phyloP scores from a whole-genome alignment of 2,113 vertebrate species.

The Turnix velox region DNA sequence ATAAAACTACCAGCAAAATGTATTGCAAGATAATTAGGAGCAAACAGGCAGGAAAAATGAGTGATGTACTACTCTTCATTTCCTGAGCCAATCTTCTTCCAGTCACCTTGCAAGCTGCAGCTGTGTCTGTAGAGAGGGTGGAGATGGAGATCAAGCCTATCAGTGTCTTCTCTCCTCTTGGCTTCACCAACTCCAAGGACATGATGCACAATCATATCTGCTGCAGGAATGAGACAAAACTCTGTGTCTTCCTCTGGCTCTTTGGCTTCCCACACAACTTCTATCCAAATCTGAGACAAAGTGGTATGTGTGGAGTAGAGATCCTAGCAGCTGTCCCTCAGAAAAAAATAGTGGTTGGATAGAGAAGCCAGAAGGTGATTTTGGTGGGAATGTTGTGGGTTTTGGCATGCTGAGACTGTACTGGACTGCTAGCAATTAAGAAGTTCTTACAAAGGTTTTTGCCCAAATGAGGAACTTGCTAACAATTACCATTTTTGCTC shows the following conservation, averaged over 20 bases:
- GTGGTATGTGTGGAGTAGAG: background rate
- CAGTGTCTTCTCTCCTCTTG: background rate
- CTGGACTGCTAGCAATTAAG: background rate
- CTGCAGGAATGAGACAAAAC: background rate
- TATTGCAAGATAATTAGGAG: conserved; percentile 39
- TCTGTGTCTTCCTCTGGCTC: background rate
- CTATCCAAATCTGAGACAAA: background rate
- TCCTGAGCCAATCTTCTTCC: background rate
- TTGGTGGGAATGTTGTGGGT: background rate
- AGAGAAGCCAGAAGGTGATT: background rate
- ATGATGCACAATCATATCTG: background rate
- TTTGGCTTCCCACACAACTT: background rate
- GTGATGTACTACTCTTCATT: conserved; percentile 8
- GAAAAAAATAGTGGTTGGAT: background rate
- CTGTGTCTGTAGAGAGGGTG: background rate
- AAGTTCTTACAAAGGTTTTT: background rate
- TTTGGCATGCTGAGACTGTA: background rate
- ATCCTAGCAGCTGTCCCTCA: background rate
- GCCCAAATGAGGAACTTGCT: background rate
- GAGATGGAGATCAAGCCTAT: background rate
- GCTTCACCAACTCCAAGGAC: background rate
- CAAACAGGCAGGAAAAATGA: conserved; percentile 42
- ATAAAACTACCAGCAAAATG: conserved; percentile 9
- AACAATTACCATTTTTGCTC: background rate
- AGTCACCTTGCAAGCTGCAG: background rate